Percentiles rank a stretch among this genome's conserved stretches.
These are phyloP conservation scores for Entomyzon cyanotis DNA, from an alignment of 2,113 vertebrate genomes.

Conservation along the genomic window DNA sequence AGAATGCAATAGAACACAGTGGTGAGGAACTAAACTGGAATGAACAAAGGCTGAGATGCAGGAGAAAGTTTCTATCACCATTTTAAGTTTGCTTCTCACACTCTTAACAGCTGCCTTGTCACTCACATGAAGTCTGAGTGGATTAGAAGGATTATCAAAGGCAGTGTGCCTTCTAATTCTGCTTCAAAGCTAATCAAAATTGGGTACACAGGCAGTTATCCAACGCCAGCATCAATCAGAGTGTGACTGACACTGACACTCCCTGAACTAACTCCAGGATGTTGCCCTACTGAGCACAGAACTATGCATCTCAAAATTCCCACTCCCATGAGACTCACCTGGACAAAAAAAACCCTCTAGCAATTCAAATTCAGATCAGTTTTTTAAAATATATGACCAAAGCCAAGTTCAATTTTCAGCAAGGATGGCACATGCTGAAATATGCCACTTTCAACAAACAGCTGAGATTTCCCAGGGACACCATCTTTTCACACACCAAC, in stretches of 20 bases:
- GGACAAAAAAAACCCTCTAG: not conserved
- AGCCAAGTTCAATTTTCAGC: not conserved
- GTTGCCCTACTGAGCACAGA: not conserved
- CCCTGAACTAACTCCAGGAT: not conserved
- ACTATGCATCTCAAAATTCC: not conserved
- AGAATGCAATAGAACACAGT: not conserved
- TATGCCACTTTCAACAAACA: not conserved
- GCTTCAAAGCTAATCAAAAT: slow-evolving; percentile 50
- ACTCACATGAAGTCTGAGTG: slow-evolving; percentile 35
- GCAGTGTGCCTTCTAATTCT: slow-evolving; percentile 1
- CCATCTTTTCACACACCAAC: not conserved
- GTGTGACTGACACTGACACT: slow-evolving; percentile 26
- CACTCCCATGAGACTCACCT: not conserved
- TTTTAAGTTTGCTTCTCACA: slow-evolving; percentile 14
- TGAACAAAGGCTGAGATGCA: not conserved
- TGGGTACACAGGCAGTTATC: slow-evolving; percentile 18
- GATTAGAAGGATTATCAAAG: slow-evolving; percentile 50
- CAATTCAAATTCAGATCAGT: not conserved
- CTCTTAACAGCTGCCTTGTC: slow-evolving; percentile 10
- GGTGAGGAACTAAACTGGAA: not conserved
- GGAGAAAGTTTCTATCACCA: not conserved
- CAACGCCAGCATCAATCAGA: slow-evolving; percentile 39
- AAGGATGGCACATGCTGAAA: not conserved
- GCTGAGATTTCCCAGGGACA: slow-evolving; percentile 10
- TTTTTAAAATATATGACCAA: not conserved